A percentile compares a stretch with the other conserved stretches of the same genome.
Evolutionary conservation across 2,888 invertebrate genomes (phyloP).

Genomic region (Drosophila yooni): DNA sequence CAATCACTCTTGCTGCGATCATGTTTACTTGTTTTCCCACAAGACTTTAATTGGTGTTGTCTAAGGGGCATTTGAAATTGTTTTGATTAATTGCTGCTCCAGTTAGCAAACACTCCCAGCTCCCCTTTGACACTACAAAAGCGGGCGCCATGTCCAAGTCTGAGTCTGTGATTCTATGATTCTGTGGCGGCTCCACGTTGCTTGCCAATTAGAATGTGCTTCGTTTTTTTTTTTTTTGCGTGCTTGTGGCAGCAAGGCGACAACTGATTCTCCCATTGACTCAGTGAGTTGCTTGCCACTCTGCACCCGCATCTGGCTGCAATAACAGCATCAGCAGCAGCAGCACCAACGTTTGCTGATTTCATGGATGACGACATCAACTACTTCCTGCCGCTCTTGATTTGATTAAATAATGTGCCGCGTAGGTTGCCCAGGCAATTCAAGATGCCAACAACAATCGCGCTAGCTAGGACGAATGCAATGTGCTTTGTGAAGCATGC

Average conservation of each 20-base stretch:
- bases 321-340: constrained; percentile 22
- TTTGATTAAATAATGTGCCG: constrained; percentile 52
- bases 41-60: constrained; percentile 58
- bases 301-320: constrained; percentile 42
- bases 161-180: not conserved
- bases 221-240: constrained; percentile 8
- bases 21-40: constrained; percentile 44
- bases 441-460: constrained; percentile 4
- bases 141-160: constrained; percentile 30
- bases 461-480: not conserved
- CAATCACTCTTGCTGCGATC: not conserved
- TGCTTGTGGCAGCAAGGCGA: constrained; percentile 50
- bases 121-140: constrained; percentile 6
- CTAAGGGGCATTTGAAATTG: constrained; percentile 20
- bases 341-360: constrained; percentile 46
- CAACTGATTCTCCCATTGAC: constrained; percentile 12
- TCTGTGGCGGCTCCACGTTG: constrained; percentile 39
- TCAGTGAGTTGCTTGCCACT: constrained; percentile 8
- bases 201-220: constrained; percentile 66
- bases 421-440: constrained; percentile 30
- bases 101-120: constrained; percentile 29
- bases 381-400: constrained; percentile 70
- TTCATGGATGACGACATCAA: constrained; percentile 50
- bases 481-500: constrained; percentile 51
- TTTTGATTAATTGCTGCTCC: constrained; percentile 63